Percentiles rank a stretch among this genome's conserved stretches.
Evolutionary conservation across 2,888 invertebrate genomes (phyloP).

Genomic region (Cryptocephalus primarius): DNA sequence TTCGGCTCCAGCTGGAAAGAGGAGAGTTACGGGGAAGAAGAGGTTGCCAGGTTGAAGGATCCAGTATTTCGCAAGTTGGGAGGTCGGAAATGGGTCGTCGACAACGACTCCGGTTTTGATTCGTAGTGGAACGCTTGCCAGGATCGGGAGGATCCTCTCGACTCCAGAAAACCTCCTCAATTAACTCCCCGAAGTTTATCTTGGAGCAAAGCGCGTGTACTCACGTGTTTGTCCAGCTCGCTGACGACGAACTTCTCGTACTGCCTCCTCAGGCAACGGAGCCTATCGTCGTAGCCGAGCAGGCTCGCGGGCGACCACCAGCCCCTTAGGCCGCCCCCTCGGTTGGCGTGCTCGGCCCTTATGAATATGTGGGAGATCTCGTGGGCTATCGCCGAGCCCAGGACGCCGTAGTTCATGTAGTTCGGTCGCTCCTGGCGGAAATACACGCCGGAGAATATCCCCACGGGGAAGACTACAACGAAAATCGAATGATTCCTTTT

Average conservation of each 20-base stretch:
- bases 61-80: no score
- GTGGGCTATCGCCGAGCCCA: slow-evolving; percentile 30
- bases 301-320: slow-evolving; percentile 85
- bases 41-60: not conserved
- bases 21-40: not conserved
- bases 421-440: slow-evolving; percentile 28
- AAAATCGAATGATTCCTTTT: not conserved
- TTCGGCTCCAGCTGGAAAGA: slow-evolving; percentile 17
- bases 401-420: slow-evolving; percentile 33
- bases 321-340: slow-evolving; percentile 70
- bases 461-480: slow-evolving; percentile 28
- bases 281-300: slow-evolving; percentile 65
- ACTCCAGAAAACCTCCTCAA: no score
- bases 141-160: no score
- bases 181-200: no score
- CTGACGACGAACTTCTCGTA: slow-evolving; percentile 79
- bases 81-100: not conserved
- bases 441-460: slow-evolving; percentile 29
- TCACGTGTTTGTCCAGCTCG: slow-evolving; percentile 58
- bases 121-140: no score
- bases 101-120: no score
- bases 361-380: slow-evolving; percentile 32
- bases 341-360: slow-evolving; percentile 53
- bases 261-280: slow-evolving; percentile 82
- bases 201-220: slow-evolving; percentile 10